Conservation (phyloP, 2,888 invertebrate genomes). For the Epistrophe grossulariae region DNA sequence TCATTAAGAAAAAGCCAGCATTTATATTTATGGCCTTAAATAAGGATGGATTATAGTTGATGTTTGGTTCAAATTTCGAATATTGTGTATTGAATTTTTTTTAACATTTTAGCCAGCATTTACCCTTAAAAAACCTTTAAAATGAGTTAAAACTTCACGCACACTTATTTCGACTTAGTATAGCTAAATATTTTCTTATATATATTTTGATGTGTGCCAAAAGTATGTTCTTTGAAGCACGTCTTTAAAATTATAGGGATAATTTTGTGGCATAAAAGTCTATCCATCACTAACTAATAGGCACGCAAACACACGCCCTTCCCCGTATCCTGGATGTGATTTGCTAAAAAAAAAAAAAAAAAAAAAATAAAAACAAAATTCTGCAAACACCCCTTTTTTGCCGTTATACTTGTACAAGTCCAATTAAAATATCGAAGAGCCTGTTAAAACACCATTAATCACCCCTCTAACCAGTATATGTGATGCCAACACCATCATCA, state of each 20-base stretch:
- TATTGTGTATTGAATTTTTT: too few species aligned
- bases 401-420: conserved; percentile 21
- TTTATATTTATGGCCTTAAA: too few species aligned
- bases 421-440: conserved; percentile 78
- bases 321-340: not conserved
- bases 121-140: too few species aligned
- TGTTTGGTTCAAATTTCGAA: too few species aligned
- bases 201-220: not conserved
- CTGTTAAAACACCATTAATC: conserved; percentile 84
- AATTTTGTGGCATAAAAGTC: conserved; percentile 40
- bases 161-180: not conserved
- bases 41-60: too few species aligned
- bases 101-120: too few species aligned
- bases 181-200: not conserved
- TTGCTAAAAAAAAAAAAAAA: conserved; percentile 31
- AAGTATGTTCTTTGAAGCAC: conserved; percentile 32
- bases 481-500: conserved; percentile 70
- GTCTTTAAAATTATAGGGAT: conserved; percentile 46
- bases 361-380: not conserved
- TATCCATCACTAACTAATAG: conserved; percentile 42
- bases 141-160: too few species aligned
- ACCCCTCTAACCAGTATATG: conserved; percentile 81
- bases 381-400: conserved; percentile 31
- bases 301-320: conserved; percentile 7
- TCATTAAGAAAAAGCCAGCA: too few species aligned